phyloP scores from a whole-genome alignment of 2,113 vertebrate genomes.

The Pygoscelis antarcticus region DNA sequence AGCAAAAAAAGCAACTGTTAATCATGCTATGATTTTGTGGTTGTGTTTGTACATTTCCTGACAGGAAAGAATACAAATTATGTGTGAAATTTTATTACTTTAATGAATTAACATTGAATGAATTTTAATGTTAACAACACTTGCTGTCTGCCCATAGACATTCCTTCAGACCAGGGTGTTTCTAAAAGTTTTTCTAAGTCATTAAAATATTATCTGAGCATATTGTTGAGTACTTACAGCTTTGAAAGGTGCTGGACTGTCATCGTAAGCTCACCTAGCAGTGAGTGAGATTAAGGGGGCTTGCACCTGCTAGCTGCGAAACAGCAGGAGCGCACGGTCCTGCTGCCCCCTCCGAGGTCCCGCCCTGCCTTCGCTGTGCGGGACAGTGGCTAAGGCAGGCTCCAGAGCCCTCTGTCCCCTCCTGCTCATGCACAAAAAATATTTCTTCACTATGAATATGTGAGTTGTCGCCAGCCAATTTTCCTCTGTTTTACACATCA shows the following conservation, averaged over 20 bases:
- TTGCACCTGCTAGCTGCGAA: neutral
- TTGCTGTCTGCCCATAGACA: neutral
- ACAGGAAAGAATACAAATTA: neutral
- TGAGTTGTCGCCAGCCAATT: neutral
- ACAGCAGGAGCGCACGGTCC: neutral
- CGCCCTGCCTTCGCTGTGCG: rapidly evolving
- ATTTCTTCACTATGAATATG: neutral
- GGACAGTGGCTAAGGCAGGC: neutral
- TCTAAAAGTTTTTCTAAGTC: neutral
- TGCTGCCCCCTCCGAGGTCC: neutral
- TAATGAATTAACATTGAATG: neutral
- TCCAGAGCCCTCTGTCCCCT: neutral
- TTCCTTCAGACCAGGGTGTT: neutral
- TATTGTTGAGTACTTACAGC: neutral
- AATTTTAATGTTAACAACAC: neutral
- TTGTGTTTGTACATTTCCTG: neutral
- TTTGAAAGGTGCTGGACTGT: conserved; percentile 10
- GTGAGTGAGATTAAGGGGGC: neutral
- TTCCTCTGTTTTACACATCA: neutral
- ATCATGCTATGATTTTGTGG: neutral
- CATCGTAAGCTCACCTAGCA: neutral
- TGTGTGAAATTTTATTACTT: neutral
- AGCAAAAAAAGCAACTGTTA: neutral
- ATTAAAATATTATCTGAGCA: conserved; percentile 21
- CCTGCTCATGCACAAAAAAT: neutral